Base-by-base conservation (phyloP, 2,797 vertebrate species). In the Lerista edwardsae region DNA sequence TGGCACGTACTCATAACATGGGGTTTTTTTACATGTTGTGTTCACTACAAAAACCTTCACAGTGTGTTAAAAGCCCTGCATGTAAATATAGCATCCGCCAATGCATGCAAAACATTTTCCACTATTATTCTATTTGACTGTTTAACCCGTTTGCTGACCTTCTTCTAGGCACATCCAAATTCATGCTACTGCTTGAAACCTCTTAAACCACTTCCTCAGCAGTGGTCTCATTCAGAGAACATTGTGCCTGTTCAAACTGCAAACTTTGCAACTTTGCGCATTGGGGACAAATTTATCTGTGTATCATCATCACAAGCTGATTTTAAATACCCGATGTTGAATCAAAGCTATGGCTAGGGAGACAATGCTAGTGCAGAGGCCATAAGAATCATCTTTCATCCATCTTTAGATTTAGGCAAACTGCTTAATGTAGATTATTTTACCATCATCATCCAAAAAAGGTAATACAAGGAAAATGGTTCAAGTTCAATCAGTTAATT, bases 31-130 rank as follows among this genome's bases (percentile, higher is more conserved):
- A 29, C 11, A 78, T 72, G 59, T 86, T 83, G 15, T 78, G 80
- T 64, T 84, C 65, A 44, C 23, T 72, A 9, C 0, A 29, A 12
- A 51, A 81, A 71, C 9, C 39, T 81, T 44, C 51, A 84, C 1
- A 31, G 4, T 1, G 2, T 59, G 79, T 73, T 88, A n/a, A 21
- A 75, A 55, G 6, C 3, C 67, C 51, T 34, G 0, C 6, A 34
- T 88, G 64, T 81, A 41, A 8, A 23, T 3, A 80, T 27, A 79
- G 39, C 27, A 3, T 17, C 69, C n/a, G 44, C 0, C 82, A 84
- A 89, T 59, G 27, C 44, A 0, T 41, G 0, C 19, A 36, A 0
- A 0, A 57, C 34, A 78, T 59, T 64, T 90, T 3, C 10, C 59
- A 75, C 10, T 71, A n/a, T 73, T 80, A 39, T 59, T 80, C 5